Evolutionary conservation across 2,797 vertebrate species (phyloP).

Genomic region (Danio kyathit): DNA sequence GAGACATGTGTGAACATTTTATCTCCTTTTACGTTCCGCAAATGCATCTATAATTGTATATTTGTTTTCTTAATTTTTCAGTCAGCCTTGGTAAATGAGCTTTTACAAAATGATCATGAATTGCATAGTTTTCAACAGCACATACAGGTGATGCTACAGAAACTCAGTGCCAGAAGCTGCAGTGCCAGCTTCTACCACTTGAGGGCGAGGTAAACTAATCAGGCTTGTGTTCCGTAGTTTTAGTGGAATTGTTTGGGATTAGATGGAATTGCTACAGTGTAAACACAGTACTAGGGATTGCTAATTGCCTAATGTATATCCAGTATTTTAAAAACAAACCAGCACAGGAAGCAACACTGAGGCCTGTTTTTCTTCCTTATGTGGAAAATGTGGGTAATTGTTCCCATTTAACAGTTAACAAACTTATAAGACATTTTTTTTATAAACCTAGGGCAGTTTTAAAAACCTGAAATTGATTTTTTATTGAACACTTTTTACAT

Average conservation of each 20-base stretch:
- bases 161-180: slow-evolving; percentile 5
- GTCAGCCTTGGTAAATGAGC: not conserved
- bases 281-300: not conserved
- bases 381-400: not conserved
- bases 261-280: slow-evolving; percentile 68
- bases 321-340: not conserved
- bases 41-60: not conserved
- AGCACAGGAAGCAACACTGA: not conserved
- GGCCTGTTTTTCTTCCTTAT: not conserved
- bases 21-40: not conserved
- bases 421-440: not conserved
- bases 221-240: slow-evolving; percentile 58
- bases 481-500: too few relatives aligned
- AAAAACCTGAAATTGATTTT: too few relatives aligned
- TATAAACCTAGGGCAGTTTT: too few relatives aligned
- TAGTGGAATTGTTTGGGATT: slow-evolving; percentile 69
- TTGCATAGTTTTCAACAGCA: not conserved
- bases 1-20: slow-evolving; percentile 9
- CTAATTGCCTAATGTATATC: not conserved
- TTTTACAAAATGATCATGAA: slow-evolving; percentile 4
- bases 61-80: not conserved
- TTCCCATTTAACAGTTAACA: not conserved
- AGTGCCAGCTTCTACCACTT: slow-evolving; percentile 70
- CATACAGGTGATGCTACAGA: not conserved
- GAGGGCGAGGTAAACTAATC: slow-evolving; percentile 82